Conservation (phyloP, 92 coral and sea anemone genomes). For the Bergia puertoricense region DNA sequence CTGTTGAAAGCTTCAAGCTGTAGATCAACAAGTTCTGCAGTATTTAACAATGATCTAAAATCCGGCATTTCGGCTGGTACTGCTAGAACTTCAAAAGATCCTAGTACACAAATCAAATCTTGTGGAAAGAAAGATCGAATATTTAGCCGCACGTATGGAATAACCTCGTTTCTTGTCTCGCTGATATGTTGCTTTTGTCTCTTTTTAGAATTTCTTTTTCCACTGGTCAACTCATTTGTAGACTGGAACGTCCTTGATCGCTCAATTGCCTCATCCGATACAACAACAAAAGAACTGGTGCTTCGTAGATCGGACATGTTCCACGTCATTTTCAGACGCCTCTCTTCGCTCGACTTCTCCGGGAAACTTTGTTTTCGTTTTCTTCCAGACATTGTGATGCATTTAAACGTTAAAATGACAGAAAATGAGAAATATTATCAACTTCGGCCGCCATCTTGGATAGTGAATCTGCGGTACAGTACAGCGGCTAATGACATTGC, state of each 20-base stretch:
- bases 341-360: constrained; percentile 55
- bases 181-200: neutral
- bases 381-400: constrained; percentile 59
- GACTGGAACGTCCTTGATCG: neutral
- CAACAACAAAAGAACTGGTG: constrained; percentile 22
- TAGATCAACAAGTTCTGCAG: constrained; percentile 15
- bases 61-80: constrained; percentile 24
- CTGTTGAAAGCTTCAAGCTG: constrained; percentile 30
- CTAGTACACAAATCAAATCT: constrained; percentile 23
- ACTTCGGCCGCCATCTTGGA: constrained; percentile 31
- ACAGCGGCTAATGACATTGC: constrained; percentile 20
- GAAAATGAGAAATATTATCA: neutral
- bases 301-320: constrained; percentile 59
- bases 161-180: neutral
- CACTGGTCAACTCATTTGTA: neutral
- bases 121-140: constrained; percentile 7
- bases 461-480: constrained; percentile 13
- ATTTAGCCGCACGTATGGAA: neutral
- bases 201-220: constrained; percentile 28
- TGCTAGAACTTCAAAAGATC: constrained; percentile 31
- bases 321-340: constrained; percentile 73
- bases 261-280: constrained; percentile 7
- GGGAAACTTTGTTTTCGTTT: constrained; percentile 71
- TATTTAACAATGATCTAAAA: constrained; percentile 11
- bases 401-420: neutral